Evolutionary conservation across 1,140 invertebrate genomes (phyloP).

Genomic region (Drosophila lowei): DNA sequence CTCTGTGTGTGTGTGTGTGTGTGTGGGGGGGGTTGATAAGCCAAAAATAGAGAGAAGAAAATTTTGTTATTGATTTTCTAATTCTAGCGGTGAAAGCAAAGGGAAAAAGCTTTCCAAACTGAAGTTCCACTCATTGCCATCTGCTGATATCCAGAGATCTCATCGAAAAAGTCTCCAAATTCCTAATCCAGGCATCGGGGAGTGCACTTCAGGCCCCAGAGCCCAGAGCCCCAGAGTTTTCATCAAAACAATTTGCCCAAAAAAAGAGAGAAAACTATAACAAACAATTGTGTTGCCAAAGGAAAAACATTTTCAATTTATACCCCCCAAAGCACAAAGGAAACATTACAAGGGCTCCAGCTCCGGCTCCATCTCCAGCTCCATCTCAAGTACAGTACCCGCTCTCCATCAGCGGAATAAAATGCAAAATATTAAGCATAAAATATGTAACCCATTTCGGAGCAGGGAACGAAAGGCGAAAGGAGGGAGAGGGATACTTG

Average conservation of each 20-base stretch:
- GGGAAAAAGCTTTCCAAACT: not conserved
- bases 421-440: slow-evolving; percentile 83
- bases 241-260: slow-evolving; percentile 40
- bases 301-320: slow-evolving; percentile 69
- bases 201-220: not conserved
- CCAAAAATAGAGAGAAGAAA: slow-evolving; percentile 32
- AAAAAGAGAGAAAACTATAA: slow-evolving; percentile 41
- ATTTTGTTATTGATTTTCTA: slow-evolving; percentile 47
- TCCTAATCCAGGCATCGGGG: not conserved
- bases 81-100: not conserved
- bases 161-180: too few relatives aligned
- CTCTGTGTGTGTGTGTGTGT: too few relatives aligned
- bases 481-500: slow-evolving; percentile 13
- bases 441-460: slow-evolving; percentile 82
- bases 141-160: too few relatives aligned
- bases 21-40: slow-evolving; percentile 59
- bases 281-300: slow-evolving; percentile 43
- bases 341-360: too few relatives aligned
- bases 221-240: slow-evolving; percentile 13
- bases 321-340: slow-evolving; percentile 28
- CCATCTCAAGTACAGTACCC: slow-evolving; percentile 65
- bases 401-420: slow-evolving; percentile 54
- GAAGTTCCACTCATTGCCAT: too few relatives aligned
- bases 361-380: slow-evolving; percentile 18
- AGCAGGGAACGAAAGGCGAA: not conserved